Percentiles rank a stretch among this genome's conserved stretches.
These are phyloP conservation scores for Euleptes europaea DNA, from an alignment of 2,113 vertebrate species.

Conservation along the genomic window DNA sequence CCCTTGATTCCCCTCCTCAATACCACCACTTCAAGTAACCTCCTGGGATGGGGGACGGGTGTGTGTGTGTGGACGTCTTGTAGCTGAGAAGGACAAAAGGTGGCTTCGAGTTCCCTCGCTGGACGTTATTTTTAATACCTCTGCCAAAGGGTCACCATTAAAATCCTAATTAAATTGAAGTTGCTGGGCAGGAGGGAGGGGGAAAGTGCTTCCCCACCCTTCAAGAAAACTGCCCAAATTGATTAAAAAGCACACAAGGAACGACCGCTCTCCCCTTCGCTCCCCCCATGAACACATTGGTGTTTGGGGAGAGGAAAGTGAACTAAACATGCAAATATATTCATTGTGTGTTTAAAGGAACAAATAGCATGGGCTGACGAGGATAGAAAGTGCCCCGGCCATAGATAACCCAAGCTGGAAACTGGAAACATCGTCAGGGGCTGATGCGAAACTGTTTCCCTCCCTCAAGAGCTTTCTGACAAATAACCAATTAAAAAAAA, in stretches of 20 bases:
- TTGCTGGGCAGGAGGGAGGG: slow-evolving; percentile 18
- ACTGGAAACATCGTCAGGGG: background rate
- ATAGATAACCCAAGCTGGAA: background rate
- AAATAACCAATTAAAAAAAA: background rate
- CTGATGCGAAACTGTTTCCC: background rate
- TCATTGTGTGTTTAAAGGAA: background rate
- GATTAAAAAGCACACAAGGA: slow-evolving; percentile 31
- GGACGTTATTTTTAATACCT: slow-evolving; percentile 30
- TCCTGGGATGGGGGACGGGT: too few species aligned
- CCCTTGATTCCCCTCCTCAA: background rate
- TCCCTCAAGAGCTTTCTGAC: background rate
- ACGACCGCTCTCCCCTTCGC: background rate
- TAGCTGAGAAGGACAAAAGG: slow-evolving; percentile 1
- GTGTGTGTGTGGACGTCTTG: too few species aligned
- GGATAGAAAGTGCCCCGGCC: background rate
- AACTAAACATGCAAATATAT: slow-evolving; percentile 9
- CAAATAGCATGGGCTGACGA: background rate
- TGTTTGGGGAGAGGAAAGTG: background rate
- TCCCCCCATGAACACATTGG: background rate
- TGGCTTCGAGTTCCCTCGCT: slow-evolving; percentile 15
- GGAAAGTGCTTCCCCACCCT: background rate
- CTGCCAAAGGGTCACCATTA: slow-evolving; percentile 43
- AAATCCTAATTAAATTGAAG: slow-evolving; percentile 38
- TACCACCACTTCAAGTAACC: background rate
- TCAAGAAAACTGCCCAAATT: background rate